Evolutionary conservation across 2,888 invertebrate genomes (phyloP), one percentile per base, ranked within the genome.

Genomic region (Trichogramma evanescens): DNA sequence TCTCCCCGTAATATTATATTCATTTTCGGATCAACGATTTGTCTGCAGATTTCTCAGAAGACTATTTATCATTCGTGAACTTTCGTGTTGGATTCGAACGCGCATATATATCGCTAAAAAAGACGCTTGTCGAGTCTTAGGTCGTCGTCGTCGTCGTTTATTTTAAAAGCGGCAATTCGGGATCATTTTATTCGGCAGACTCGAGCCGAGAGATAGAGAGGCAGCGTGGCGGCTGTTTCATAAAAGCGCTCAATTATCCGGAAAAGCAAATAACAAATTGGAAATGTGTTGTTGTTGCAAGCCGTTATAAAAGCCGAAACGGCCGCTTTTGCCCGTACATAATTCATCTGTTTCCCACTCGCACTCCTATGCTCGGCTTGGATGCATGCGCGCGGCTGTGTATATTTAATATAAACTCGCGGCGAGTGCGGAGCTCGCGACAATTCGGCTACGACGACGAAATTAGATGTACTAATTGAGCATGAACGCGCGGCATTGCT

Each of bases 401-500:
- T 26, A 26, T 26, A 26, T 26, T 26, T 26, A 26, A 26, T 26
- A 26, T 26, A 26, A 26, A 26, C 26, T 26, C 26, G 26, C 26
- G 26, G 26, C 26, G 26, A 26, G 26, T 26, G 26, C 26, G 26
- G 26, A 10, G 1, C 10, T 8, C 41, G 40, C 42, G n/a, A 52
- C 40, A 50, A 54, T 50, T 49, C 55, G 57, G 52, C 56, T 46
- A n/a, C 7, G 10, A n/a, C 7, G 10, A 59, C 46, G 13, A 56
- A 49, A 60, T 59, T 45, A 55, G 52, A 50, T 45, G 44, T 8
- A 50, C 48, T 61, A 63, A 61, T 54, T 46, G 56, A 50, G 61
- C 46, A 49, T 56, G 54, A 52, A 55, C 60, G 61, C 63, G 63
- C 62, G 61, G 60, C 63, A 65, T 67, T 67, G 66, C 66, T 63